These are phyloP conservation scores for Hydrochoerus hydrochaeris DNA, from an alignment of 2,113 vertebrate genomes.

Conservation along the genomic window DNA sequence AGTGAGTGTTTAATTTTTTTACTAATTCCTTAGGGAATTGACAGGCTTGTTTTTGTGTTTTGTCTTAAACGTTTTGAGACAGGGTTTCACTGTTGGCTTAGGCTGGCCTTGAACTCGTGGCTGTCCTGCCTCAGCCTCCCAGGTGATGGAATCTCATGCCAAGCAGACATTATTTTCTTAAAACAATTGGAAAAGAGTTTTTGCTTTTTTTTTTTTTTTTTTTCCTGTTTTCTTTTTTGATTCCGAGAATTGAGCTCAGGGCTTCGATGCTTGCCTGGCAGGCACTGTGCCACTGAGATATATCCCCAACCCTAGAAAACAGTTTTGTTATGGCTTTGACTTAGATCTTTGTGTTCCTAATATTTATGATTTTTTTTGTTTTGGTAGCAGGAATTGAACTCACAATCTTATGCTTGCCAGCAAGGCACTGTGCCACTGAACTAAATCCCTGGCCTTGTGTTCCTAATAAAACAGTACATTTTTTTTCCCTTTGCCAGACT, in stretches of 20 bases:
- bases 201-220: too few relatives aligned
- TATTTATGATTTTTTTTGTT: too few relatives aligned
- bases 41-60: background rate
- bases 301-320: background rate
- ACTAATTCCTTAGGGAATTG: background rate
- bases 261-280: too few relatives aligned
- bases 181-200: background rate
- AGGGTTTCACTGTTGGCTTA: background rate
- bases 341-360: conserved; percentile 22
- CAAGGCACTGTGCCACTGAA: too few relatives aligned
- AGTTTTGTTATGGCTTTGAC: background rate
- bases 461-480: background rate
- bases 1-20: background rate
- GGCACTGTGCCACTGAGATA: too few relatives aligned
- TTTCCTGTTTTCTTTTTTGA: too few relatives aligned
- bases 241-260: too few relatives aligned
- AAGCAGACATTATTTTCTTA: background rate
- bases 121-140: background rate
- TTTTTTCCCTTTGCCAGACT: background rate
- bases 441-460: too few relatives aligned
- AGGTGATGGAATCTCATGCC: background rate
- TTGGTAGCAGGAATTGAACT: too few relatives aligned
- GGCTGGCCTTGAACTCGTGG: background rate
- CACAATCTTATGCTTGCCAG: too few relatives aligned
- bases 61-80: background rate